Evolutionary conservation across 2,888 invertebrate genomes (phyloP), one percentile per base, ranked within the genome.

Genomic region (Aethes cnicana): DNA sequence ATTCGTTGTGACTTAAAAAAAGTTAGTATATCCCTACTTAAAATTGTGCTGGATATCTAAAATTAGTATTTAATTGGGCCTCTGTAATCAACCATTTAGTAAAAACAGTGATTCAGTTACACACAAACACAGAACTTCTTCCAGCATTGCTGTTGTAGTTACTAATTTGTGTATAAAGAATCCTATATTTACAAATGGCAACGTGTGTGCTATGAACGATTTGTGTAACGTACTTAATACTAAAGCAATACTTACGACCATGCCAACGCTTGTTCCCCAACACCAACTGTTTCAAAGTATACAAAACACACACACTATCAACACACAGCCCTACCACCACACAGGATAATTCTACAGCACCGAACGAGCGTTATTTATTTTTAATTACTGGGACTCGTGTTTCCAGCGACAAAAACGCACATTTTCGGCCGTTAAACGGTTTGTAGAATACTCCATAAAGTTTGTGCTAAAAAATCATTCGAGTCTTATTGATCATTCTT

Each of bases 281-380:
- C 81, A 89, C 88, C 88, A 87, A 85, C 87, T 86, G 84, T 82
- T 69, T 72, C 53, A 71, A 69, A 66, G 63, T 68, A 69, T 65
- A 48, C 68, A 70, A 74, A 76, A 73, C 77, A 77, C 68, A 73
- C 81, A 80, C 80, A 72, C 68, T 73, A 74, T 66, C 70, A 68
- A 55, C 59, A 63, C 46, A 41, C 30, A 59, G 62, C 62, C 72
- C 82, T 74, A 77, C 69, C 74, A 77, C 77, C 81, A 70, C 63
- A 66, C 57, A n/a, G 47, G 33, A 8, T 6, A 21, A 33, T 52
- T 52, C 47, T 43, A 47, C 37, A 26, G 47, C 47, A 54, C 36
- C 7, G 7, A 14, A n/a, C 1, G 17, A 32, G 32, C n/a, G n/a
- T n/a, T n/a, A n/a, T n/a, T n/a, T n/a, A n/a, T n/a, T n/a, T n/a